A percentile compares a stretch with the other conserved stretches of the same genome.
These are phyloP conservation scores for Toxotes chatareus DNA, from an alignment of 2,113 vertebrate genomes.

Conservation along the genomic window DNA sequence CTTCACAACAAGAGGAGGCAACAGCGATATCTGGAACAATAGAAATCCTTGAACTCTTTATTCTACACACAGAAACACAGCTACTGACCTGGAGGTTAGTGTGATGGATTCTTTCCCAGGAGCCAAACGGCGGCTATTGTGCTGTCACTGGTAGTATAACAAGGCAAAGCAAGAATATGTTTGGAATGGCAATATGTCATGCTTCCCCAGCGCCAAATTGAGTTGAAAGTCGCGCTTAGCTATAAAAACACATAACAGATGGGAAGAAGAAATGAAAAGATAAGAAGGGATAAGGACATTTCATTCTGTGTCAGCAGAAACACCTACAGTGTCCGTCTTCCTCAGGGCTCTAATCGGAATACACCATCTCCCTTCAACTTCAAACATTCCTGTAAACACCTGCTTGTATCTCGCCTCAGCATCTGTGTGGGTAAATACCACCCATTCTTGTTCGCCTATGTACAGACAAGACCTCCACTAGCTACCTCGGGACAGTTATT, in stretches of 20 bases:
- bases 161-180: slow-evolving; percentile 44
- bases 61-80: slow-evolving; percentile 23
- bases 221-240: slow-evolving; percentile 71
- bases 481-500: slow-evolving; percentile 70
- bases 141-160: slow-evolving; percentile 44
- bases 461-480: slow-evolving; percentile 65
- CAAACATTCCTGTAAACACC: slow-evolving; percentile 83
- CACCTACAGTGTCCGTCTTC: slow-evolving; percentile 65
- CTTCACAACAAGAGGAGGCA: slow-evolving; percentile 42
- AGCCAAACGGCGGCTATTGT: slow-evolving; percentile 38
- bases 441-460: slow-evolving; percentile 76
- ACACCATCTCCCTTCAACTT: slow-evolving; percentile 79
- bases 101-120: slow-evolving; percentile 34
- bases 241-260: slow-evolving; percentile 68
- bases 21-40: slow-evolving; percentile 29
- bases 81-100: slow-evolving; percentile 26
- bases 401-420: slow-evolving; percentile 80
- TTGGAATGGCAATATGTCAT: slow-evolving; percentile 71
- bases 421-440: slow-evolving; percentile 82
- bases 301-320: slow-evolving; percentile 70
- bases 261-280: slow-evolving; percentile 74
- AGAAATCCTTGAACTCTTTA: slow-evolving; percentile 50
- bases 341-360: slow-evolving; percentile 69
- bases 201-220: slow-evolving; percentile 58
- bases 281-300: slow-evolving; percentile 66